These are phyloP conservation scores for Brachyrhaphis roseni DNA, from an alignment of 2,797 vertebrate genomes.

Conservation along the genomic window DNA sequence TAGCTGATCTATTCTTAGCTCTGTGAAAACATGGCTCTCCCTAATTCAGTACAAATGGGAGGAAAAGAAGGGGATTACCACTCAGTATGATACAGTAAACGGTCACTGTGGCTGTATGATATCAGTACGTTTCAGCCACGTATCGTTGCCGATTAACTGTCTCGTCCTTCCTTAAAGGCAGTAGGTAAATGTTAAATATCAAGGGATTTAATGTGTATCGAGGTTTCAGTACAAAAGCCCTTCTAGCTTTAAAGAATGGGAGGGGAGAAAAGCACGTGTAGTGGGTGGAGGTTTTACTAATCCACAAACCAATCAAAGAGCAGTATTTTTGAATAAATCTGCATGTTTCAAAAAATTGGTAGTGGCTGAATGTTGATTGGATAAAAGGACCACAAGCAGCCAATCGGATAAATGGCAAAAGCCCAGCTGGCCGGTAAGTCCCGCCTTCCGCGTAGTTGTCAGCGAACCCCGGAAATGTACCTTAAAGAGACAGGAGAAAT, in stretches of 20 bases:
- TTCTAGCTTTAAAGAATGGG: conserved; percentile 44
- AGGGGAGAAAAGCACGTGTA: conserved; percentile 83
- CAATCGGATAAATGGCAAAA: conserved; percentile 79
- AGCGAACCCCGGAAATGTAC: conserved; percentile 79
- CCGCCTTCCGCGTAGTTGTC: conserved; percentile 58
- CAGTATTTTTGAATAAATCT: conserved; percentile 54
- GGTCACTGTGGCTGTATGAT: background rate
- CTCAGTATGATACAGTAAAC: background rate
- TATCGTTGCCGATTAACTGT: background rate
- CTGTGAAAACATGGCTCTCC: conserved; percentile 57
- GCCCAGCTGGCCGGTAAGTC: conserved; percentile 74
- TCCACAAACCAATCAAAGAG: conserved; percentile 62
- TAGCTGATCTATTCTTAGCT: conserved; percentile 72
- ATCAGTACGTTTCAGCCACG: background rate
- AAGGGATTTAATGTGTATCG: conserved; percentile 1
- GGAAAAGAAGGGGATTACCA: conserved; percentile 23
- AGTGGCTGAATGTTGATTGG: conserved; percentile 56
- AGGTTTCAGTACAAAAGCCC: conserved; percentile 18
- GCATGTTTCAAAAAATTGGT: conserved; percentile 42
- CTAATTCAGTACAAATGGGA: conserved; percentile 36
- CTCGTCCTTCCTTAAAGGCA: background rate
- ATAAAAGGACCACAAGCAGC: conserved; percentile 2
- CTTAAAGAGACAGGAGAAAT: conserved; percentile 81
- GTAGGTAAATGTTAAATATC: conserved; percentile 11
- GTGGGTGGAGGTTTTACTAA: conserved; percentile 67